These are phyloP conservation scores for Esox masquinongy DNA, from an alignment of 2,797 vertebrate genomes.

Conservation along the genomic window DNA sequence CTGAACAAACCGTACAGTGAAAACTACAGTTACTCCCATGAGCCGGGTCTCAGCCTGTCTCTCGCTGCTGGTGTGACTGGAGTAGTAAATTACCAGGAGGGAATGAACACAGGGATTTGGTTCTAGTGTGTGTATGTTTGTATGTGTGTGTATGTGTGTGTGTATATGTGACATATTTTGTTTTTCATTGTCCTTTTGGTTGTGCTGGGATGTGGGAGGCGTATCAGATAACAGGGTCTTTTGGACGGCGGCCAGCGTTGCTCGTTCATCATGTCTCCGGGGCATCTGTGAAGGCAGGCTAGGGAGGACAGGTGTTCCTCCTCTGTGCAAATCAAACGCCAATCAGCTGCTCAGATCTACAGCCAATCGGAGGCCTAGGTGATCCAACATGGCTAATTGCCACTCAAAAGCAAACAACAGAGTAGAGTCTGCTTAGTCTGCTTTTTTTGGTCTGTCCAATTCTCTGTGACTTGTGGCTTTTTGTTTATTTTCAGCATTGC, in stretches of 20 bases:
- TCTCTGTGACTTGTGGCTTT: not conserved
- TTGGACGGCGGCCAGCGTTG: conserved; percentile 51
- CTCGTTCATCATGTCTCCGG: conserved; percentile 34
- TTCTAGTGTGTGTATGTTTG: conserved; percentile 19
- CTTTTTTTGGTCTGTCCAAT: conserved; percentile 26
- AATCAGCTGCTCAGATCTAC: conserved; percentile 39
- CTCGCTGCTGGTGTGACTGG: conserved; percentile 40
- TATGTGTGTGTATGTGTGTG: not conserved
- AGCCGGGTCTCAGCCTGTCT: conserved; percentile 33
- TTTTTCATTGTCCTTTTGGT: conserved; percentile 45
- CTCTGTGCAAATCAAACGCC: conserved; percentile 23
- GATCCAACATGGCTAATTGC: conserved; percentile 39
- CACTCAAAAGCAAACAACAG: conserved; percentile 49
- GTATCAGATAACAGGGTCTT: conserved; percentile 55
- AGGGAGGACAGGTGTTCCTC: conserved; percentile 57
- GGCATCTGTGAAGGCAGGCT: conserved; percentile 34
- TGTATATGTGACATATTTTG: conserved; percentile 39
- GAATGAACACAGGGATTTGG: conserved; percentile 38
- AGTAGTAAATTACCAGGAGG: conserved; percentile 51
- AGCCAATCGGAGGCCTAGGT: conserved; percentile 24
- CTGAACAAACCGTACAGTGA: not conserved
- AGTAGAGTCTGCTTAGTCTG: conserved; percentile 12
- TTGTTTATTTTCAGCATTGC: not conserved
- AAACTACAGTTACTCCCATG: conserved; percentile 35
- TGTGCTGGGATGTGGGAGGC: conserved; percentile 51